phyloP scores from a whole-genome alignment of 2,888 invertebrate genomes.

The Sesamia inferens region DNA sequence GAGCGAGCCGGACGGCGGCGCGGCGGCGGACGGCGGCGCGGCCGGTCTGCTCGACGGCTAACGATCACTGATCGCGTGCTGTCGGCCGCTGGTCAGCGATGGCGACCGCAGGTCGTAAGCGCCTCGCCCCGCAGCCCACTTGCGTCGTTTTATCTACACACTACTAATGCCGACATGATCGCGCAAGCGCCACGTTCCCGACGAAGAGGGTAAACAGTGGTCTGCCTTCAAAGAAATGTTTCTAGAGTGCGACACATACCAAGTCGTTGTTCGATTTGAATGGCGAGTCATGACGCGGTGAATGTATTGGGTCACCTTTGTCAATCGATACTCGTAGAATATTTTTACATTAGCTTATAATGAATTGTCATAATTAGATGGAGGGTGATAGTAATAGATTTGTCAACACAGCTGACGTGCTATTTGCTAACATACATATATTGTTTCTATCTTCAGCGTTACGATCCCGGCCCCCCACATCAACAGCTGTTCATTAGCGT shows the following conservation, averaged over 20 bases:
- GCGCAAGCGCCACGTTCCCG: slow-evolving; percentile 77
- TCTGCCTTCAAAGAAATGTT: slow-evolving; percentile 47
- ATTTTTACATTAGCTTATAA: slow-evolving; percentile 14
- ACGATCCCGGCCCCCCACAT: neutral
- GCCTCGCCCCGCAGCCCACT: slow-evolving; percentile 27
- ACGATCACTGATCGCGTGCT: slow-evolving; percentile 61
- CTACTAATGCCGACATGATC: slow-evolving; percentile 66
- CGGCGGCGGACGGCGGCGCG: slow-evolving; percentile 68
- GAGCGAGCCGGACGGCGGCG: slow-evolving; percentile 69
- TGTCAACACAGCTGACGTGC: neutral
- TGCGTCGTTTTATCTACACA: slow-evolving; percentile 23
- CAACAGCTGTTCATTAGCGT: neutral
- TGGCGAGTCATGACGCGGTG: slow-evolving; percentile 37
- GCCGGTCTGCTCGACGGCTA: slow-evolving; percentile 47
- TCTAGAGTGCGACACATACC: slow-evolving; percentile 30
- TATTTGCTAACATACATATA: neutral
- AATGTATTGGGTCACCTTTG: slow-evolving; percentile 38
- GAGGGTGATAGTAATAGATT: neutral
- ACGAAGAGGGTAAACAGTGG: slow-evolving; percentile 61
- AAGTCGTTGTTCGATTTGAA: slow-evolving; percentile 44
- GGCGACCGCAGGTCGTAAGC: slow-evolving; percentile 48
- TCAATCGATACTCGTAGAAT: slow-evolving; percentile 42
- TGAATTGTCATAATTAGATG: slow-evolving; percentile 16
- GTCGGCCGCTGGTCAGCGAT: slow-evolving; percentile 66
- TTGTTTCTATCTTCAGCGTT: neutral